Percentiles rank a stretch among this genome's conserved stretches.
Evolutionary conservation across 2,113 vertebrate genomes (phyloP).

Genomic region (Synodontis membranacea): DNA sequence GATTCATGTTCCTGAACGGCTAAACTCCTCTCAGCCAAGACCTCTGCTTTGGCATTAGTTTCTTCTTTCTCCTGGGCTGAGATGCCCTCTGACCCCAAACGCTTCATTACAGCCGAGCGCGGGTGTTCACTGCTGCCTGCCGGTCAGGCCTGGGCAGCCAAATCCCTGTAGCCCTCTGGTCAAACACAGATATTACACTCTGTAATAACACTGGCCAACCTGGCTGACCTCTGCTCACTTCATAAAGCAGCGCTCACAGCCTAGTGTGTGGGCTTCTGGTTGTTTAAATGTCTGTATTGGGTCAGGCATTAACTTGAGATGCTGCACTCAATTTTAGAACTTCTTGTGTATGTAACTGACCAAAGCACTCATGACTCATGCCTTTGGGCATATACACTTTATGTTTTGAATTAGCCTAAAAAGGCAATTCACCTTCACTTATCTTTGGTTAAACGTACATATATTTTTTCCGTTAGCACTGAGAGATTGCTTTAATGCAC

Average conservation of each 20-base stretch:
- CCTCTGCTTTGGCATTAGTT: conserved; percentile 73
- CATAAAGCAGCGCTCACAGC: conserved; percentile 71
- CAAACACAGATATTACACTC: conserved; percentile 79
- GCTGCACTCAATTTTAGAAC: conserved; percentile 33
- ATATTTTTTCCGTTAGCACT: background rate
- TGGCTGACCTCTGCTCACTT: conserved; percentile 69
- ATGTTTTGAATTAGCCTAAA: background rate
- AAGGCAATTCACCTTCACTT: background rate
- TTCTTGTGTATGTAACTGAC: conserved; percentile 18
- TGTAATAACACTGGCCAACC: conserved; percentile 75
- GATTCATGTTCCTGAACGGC: conserved; percentile 33
- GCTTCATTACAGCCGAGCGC: conserved; percentile 74
- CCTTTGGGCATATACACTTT: background rate
- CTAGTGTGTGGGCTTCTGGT: conserved; percentile 71
- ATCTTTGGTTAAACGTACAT: background rate
- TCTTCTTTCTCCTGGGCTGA: conserved; percentile 77
- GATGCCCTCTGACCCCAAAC: conserved; percentile 75
- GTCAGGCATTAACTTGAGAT: conserved; percentile 31
- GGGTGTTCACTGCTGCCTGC: conserved; percentile 72
- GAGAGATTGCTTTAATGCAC: background rate
- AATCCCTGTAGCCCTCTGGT: conserved; percentile 76
- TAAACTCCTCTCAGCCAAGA: conserved; percentile 55
- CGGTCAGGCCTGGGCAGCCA: conserved; percentile 65
- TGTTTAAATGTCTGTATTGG: conserved; percentile 50
- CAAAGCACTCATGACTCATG: conserved; percentile 2